phyloP scores from a whole-genome alignment of 2,113 vertebrate genomes.

The Campylomormyrus numenius region DNA sequence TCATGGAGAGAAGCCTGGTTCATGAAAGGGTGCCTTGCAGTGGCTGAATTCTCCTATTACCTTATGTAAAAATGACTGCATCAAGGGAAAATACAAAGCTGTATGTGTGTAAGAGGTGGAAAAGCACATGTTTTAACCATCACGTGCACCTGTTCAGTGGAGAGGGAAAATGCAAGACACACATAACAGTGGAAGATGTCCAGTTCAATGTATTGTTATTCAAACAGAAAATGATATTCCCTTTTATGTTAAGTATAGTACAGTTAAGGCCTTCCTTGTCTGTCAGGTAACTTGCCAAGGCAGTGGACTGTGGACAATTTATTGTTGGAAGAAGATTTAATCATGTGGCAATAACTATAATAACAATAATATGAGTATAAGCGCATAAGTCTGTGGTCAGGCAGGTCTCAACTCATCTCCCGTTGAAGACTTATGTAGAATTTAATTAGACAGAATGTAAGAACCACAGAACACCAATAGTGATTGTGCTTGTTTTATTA shows the following conservation, averaged over 20 bases:
- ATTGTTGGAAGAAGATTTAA: conserved; percentile 36
- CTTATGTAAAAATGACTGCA: neutral
- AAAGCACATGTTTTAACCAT: neutral
- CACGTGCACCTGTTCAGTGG: neutral
- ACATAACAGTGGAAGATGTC: conserved; percentile 34
- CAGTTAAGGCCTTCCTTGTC: conserved; percentile 37
- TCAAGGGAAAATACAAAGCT: neutral
- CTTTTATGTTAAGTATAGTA: conserved; percentile 39
- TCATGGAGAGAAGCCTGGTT: neutral
- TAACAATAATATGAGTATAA: neutral
- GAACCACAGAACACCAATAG: neutral
- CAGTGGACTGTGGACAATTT: conserved; percentile 38
- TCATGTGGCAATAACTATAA: conserved; percentile 17
- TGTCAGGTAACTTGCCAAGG: conserved; percentile 36
- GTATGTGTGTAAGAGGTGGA: neutral
- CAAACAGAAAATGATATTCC: conserved; percentile 33
- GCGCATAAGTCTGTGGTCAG: neutral
- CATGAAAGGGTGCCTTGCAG: neutral
- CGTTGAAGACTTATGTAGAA: neutral
- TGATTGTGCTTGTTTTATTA: neutral
- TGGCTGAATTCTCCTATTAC: neutral
- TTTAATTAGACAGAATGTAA: neutral
- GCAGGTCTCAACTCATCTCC: neutral
- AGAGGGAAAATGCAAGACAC: neutral
- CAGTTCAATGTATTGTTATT: conserved; percentile 50